Evolutionary conservation across 1,140 invertebrate species (phyloP), one percentile per base, ranked within the genome.

Genomic region (Oncopodura yosiiana): DNA sequence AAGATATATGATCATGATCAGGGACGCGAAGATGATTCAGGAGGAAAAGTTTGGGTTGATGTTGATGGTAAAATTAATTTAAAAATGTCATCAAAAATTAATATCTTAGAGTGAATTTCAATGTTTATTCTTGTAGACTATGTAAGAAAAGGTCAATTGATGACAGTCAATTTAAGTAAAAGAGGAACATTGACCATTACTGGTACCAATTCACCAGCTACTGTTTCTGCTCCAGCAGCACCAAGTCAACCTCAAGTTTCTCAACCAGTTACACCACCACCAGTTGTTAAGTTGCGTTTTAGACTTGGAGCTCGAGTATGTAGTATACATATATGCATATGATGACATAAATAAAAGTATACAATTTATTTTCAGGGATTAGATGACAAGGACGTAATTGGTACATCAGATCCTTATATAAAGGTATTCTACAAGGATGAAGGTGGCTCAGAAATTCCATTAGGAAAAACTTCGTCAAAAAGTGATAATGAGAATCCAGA

Each of bases 1-100:
- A 46, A 49, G 19, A 41, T 62, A 5, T 38, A 53, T 16, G 60
- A 62, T 44, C 46, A 58, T 39, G 62, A 63, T 34, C 56, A 60
- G 39, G 41, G 19, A 5, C 44, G 58, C 1, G 59, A 61, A 26
- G 62, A 64, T 38, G 62, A 64, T 44, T 53, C 48, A 4, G 59
- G 44, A 34, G 62, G 58, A 16, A 36, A 49, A 37, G 62, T 29
- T 24, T 64, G 56, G 52, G 45, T 64, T 16, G 51, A 58, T 36
- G 58, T 18, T n/a, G n/a, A n/a, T n/a, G n/a, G n/a, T 37, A 24
- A 27, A 38, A 29, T 16, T 32, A 48, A 12, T 6, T 8, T 5
- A 19, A 18, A n/a, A 32, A 32, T 49, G 37, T 55, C 41, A 26
- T 19, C 19, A 19, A 34, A 5, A n/a, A 9, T 30, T 16, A 39